Conservation (phyloP, 1,140 invertebrate species). For the Papilio glaucus region DNA sequence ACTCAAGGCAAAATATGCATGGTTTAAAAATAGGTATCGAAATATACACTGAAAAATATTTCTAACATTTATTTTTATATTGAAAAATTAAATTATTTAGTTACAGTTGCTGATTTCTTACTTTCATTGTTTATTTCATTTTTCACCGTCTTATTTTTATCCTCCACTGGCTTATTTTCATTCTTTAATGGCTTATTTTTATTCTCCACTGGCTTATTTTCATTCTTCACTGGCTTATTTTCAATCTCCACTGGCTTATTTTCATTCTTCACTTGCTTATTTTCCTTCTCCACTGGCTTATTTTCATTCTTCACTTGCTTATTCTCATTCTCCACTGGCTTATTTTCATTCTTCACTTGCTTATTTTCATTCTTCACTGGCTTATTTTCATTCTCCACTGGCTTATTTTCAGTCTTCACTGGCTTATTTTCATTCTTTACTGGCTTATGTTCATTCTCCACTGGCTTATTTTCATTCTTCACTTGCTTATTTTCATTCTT, state of each 20-base stretch:
- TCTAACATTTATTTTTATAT: neutral
- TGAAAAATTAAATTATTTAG: neutral
- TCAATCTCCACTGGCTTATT: too few species aligned
- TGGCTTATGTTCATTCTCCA: constrained; percentile 16
- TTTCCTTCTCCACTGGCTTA: neutral
- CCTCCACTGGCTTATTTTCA: neutral
- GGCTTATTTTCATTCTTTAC: too few species aligned
- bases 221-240: constrained; percentile 12
- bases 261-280: neutral
- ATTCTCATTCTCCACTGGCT: neutral
- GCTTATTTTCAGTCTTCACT: constrained; percentile 20
- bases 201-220: neutral
- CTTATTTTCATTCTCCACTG: neutral
- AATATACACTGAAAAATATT: neutral
- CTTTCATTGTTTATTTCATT: constrained; percentile 1
- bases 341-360: constrained; percentile 1
- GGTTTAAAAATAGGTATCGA: neutral
- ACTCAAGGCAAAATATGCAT: neutral
- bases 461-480: constrained; percentile 17
- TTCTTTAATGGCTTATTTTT: neutral
- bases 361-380: neutral
- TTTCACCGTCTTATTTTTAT: neutral
- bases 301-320: constrained; percentile 18
- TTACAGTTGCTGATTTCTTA: constrained; percentile 1
- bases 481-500: too few species aligned